Evolutionary conservation across 2,888 invertebrate species (phyloP).

Genomic region (Perizoma affinitatum): DNA sequence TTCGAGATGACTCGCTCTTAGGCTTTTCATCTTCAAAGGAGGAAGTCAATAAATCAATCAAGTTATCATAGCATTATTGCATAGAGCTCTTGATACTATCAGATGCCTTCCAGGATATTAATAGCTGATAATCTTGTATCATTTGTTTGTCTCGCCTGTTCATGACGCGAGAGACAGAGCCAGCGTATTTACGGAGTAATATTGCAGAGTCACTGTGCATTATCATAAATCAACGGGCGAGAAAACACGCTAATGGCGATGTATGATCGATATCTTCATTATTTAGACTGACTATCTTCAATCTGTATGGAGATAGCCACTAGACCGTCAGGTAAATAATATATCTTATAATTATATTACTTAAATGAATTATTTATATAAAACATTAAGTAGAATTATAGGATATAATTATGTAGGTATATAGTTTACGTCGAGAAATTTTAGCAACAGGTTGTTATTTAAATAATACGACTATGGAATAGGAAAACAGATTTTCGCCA

Average conservation of each 20-base stretch:
- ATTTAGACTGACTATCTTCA: slow-evolving; percentile 6
- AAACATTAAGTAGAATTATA: no score
- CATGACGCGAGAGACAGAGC: slow-evolving; percentile 27
- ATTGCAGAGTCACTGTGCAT: slow-evolving; percentile 28
- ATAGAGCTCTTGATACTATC: slow-evolving; percentile 22
- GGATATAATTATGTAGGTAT: no score
- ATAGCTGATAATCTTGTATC: slow-evolving; percentile 24
- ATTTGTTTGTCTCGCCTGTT: slow-evolving; percentile 26
- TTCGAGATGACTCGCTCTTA: slow-evolving; percentile 9
- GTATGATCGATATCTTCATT: slow-evolving; percentile 40
- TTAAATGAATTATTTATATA: no score
- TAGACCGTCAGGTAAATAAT: no score
- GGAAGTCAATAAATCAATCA: slow-evolving; percentile 30
- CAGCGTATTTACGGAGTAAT: slow-evolving; percentile 32
- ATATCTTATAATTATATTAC: no score
- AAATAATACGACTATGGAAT: no score
- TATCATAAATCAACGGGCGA: slow-evolving; percentile 35
- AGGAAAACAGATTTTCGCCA: no score
- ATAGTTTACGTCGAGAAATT: no score
- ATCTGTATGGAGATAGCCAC: not conserved
- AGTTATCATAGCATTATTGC: slow-evolving; percentile 24
- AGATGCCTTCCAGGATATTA: slow-evolving; percentile 23
- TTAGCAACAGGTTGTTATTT: no score
- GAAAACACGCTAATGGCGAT: slow-evolving; percentile 39
- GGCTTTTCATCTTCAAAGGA: slow-evolving; percentile 14